phyloP scores from a whole-genome alignment of 2,113 vertebrate genomes.

The Larimichthys crocea region DNA sequence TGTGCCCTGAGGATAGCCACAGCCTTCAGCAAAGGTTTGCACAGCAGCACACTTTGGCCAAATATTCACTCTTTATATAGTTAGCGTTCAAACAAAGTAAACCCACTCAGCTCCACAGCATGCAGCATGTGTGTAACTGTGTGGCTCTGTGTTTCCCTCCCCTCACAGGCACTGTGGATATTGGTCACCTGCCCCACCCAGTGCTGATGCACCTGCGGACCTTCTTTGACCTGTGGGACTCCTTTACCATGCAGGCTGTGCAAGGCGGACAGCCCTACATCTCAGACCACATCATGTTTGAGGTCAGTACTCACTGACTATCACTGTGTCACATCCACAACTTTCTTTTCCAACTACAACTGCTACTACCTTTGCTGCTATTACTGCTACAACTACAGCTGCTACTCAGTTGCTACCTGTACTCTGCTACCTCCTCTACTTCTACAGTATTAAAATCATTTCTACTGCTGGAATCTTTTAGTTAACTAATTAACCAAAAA shows the following conservation, averaged over 20 bases:
- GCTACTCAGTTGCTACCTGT: not conserved
- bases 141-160: not conserved
- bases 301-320: constrained; percentile 68
- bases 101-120: not conserved
- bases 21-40: constrained; percentile 93
- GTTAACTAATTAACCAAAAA: not conserved
- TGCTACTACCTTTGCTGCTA: not conserved
- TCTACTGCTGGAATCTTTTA: not conserved
- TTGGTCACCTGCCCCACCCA: constrained; percentile 90
- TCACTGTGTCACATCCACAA: not conserved
- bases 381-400: not conserved
- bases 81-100: too few species aligned
- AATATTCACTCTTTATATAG: not conserved
- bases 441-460: not conserved
- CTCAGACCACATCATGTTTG: constrained; percentile 87
- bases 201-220: constrained; percentile 91
- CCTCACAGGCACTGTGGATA: constrained; percentile 88
- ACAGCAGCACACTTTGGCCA: too few species aligned
- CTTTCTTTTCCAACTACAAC: not conserved
- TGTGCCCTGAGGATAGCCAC: constrained; percentile 90
- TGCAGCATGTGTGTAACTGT: not conserved
- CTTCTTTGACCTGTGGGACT: constrained; percentile 94
- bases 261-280: constrained; percentile 87
- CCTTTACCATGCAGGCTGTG: constrained; percentile 86
- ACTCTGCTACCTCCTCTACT: not conserved